Conservation (phyloP, 2,888 invertebrate species). For the Himalopsyche tibetana region DNA sequence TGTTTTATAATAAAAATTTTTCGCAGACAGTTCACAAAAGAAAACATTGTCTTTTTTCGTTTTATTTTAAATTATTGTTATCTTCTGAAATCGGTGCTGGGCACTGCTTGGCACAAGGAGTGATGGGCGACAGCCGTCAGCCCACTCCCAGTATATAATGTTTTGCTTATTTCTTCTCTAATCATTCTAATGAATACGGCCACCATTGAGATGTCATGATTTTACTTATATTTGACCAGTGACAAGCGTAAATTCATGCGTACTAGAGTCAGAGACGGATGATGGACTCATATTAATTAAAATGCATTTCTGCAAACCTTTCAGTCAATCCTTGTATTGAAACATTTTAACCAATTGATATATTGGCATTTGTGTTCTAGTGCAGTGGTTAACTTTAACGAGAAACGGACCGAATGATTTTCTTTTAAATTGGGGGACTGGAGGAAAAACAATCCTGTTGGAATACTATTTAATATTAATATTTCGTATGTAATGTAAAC, state of each 20-base stretch:
- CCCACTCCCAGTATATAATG: not conserved
- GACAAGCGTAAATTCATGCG: not conserved
- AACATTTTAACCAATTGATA: no score
- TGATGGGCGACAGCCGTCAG: not conserved
- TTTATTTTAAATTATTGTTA: not conserved
- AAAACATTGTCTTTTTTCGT: not conserved
- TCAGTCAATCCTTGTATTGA: no score
- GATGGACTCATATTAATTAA: no score
- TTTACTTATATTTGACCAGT: not conserved
- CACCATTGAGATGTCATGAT: not conserved
- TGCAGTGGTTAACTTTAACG: no score
- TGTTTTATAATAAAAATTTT: not conserved
- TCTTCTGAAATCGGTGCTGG: constrained; percentile 32
- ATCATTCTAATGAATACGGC: not conserved
- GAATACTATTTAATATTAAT: no score
- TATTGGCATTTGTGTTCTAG: no score
- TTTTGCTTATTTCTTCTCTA: not conserved
- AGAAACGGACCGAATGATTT: no score
- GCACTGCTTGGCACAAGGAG: constrained; percentile 45
- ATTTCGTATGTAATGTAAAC: no score
- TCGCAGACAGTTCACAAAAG: not conserved
- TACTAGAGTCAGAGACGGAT: no score
- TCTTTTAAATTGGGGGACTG: no score
- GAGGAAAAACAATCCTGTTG: no score
- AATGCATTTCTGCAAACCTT: no score